phyloP scores from a whole-genome alignment of 2,113 vertebrate species.

The Pelobates fuscus region DNA sequence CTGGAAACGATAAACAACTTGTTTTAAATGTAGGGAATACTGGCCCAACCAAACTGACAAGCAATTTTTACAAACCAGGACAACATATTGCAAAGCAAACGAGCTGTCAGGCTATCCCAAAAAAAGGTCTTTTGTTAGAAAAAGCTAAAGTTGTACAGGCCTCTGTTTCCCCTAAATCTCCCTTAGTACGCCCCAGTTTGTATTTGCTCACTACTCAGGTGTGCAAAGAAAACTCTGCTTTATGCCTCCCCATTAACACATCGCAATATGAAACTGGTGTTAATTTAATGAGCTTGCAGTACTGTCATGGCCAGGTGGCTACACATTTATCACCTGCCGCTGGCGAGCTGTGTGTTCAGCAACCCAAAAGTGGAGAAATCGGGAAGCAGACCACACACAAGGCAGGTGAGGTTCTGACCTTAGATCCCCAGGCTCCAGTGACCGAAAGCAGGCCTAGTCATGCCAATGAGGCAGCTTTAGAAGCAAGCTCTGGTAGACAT shows the following conservation, averaged over 20 bases:
- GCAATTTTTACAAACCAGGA: constrained; percentile 2
- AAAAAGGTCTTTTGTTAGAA: constrained; percentile 25
- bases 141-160: constrained; percentile 25
- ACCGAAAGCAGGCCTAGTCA: neutral
- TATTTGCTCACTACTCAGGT: constrained; percentile 37
- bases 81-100: neutral
- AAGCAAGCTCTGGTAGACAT: constrained; percentile 69
- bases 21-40: constrained; percentile 22
- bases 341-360: neutral
- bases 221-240: constrained; percentile 18
- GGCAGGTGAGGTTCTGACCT: neutral
- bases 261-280: constrained; percentile 18
- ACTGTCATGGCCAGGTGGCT: constrained; percentile 31
- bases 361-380: neutral
- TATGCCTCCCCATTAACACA: constrained; percentile 26
- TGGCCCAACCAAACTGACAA: neutral
- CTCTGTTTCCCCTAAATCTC: constrained; percentile 14
- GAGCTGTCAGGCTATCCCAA: neutral
- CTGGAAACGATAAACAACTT: constrained; percentile 49
- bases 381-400: neutral
- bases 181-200: constrained; percentile 23
- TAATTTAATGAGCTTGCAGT: constrained; percentile 42
- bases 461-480: constrained; percentile 56
- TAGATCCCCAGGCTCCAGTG: neutral
- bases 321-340: neutral